Evolutionary conservation across 2,888 invertebrate species (phyloP).

Genomic region (Epiblema foenella): DNA sequence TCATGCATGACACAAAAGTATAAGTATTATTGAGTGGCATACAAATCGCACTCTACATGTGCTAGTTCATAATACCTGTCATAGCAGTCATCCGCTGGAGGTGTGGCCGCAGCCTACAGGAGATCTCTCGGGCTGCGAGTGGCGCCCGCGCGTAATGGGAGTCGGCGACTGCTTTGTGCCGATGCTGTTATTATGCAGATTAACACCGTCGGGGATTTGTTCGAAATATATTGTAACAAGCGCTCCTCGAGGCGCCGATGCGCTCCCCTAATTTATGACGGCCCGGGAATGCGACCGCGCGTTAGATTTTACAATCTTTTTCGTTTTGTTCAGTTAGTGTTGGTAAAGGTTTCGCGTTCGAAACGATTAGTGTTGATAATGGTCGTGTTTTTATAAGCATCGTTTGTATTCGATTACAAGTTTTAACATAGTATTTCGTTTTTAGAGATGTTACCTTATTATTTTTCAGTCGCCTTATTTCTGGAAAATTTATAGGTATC

Average conservation of each 20-base stretch:
- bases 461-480: background rate
- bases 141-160: constrained; percentile 81
- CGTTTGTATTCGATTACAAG: constrained; percentile 1
- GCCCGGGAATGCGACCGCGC: constrained; percentile 78
- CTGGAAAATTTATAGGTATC: no score
- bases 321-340: constrained; percentile 32
- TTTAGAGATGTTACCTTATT: constrained; percentile 51
- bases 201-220: constrained; percentile 85
- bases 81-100: constrained; percentile 24
- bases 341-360: constrained; percentile 31
- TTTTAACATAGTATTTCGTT: background rate
- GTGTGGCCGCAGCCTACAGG: constrained; percentile 49
- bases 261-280: constrained; percentile 79
- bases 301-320: constrained; percentile 69
- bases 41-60: no score
- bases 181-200: constrained; percentile 85
- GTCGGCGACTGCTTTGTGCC: constrained; percentile 81
- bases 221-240: constrained; percentile 83
- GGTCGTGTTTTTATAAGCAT: constrained; percentile 1
- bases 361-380: constrained; percentile 32
- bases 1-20: no score
- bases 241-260: constrained; percentile 80
- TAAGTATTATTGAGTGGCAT: no score
- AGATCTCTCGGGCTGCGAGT: constrained; percentile 65
- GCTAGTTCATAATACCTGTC: no score